Base-by-base conservation (phyloP, 1,140 invertebrate genomes). In the Homalodisca vitripennis region DNA sequence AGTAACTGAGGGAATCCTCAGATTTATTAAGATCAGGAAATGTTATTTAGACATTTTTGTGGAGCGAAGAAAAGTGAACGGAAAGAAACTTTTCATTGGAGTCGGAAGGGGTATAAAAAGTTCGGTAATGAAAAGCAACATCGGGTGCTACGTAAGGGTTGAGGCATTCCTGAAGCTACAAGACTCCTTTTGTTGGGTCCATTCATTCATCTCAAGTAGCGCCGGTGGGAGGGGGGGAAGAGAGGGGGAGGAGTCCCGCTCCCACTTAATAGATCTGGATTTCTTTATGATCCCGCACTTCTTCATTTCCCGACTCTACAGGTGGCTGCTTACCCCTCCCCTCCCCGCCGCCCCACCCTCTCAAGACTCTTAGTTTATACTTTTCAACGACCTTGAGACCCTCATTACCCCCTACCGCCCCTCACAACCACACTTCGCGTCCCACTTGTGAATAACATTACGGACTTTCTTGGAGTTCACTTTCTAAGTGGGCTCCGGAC, bases 211-310 rank as follows among this genome's bases (percentile, higher is more conserved):
- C 55, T 60, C 26, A 60, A 27, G 55, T 60, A 27, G 55, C 34
- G 17, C 6, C 6, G 6, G 6, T 27, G 55, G 55, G 55, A 10
- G 10, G 65, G 46, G 51, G 63, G 31, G 24, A 26, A 14, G 57
- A 26, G 57, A 6, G n/a, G n/a, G n/a, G n/a, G n/a, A n/a, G n/a
- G 26, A 57, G 6, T 20, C 20, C 26, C 20, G 20, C 22, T 20
- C 46, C 46, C 65, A 67, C 65, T 67, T 67, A 67, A 51, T 67
- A 67, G 51, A 67, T 51, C 41, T 60, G 55, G 55, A 60, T 60
- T 60, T 60, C 55, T 60, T 60, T 60, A 60, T 60, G 55, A 60
- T 60, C 55, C 55, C 55, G 55, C 55, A 60, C 55, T 60, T 60
- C 55, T 60, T 60, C 55, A 60, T 60, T 60, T 60, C 55, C 55